Conservation (phyloP, 2,797 vertebrate species). For the Coilia nasus region DNA sequence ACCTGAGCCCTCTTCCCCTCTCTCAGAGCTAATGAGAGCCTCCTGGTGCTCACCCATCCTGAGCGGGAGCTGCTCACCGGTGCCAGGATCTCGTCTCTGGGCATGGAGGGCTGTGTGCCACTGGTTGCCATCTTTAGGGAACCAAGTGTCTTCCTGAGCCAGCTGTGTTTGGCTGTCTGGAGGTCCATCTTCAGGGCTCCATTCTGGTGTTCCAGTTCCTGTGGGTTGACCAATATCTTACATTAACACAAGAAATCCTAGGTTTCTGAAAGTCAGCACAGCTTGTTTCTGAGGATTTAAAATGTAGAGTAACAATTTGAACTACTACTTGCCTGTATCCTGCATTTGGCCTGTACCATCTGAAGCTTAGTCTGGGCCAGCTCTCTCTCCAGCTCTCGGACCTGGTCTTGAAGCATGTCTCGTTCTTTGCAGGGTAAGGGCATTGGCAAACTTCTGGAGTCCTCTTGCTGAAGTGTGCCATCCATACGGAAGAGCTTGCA, state of each 20-base stretch:
- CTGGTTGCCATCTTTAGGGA: constrained; percentile 82
- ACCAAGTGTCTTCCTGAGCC: constrained; percentile 94
- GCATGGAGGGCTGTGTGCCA: constrained; percentile 64
- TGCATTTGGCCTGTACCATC: constrained; percentile 84
- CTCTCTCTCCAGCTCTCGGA: constrained; percentile 81
- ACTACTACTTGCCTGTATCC: constrained; percentile 83
- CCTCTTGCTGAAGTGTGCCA: neutral
- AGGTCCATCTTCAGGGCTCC: constrained; percentile 85
- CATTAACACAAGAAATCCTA: neutral
- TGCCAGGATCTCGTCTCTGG: constrained; percentile 47
- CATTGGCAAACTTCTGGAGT: constrained; percentile 13
- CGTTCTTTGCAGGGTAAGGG: constrained; percentile 72
- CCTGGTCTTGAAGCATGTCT: constrained; percentile 81
- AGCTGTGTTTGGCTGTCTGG: constrained; percentile 90
- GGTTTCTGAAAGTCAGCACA: neutral
- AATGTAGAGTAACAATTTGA: neutral
- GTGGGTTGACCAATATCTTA: constrained; percentile 8
- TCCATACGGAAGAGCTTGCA: neutral
- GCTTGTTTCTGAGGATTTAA: neutral
- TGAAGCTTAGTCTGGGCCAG: constrained; percentile 73
- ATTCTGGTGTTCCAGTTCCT: constrained; percentile 93
- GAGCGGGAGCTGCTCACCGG: constrained; percentile 47
- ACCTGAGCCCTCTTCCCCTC: constrained; percentile 41
- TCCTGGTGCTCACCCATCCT: constrained; percentile 61
- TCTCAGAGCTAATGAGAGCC: constrained; percentile 60